A percentile compares a stretch with the other conserved stretches of the same genome.
Evolutionary conservation across 1,140 invertebrate genomes (phyloP).

Genomic region (Musca vetustissima): DNA sequence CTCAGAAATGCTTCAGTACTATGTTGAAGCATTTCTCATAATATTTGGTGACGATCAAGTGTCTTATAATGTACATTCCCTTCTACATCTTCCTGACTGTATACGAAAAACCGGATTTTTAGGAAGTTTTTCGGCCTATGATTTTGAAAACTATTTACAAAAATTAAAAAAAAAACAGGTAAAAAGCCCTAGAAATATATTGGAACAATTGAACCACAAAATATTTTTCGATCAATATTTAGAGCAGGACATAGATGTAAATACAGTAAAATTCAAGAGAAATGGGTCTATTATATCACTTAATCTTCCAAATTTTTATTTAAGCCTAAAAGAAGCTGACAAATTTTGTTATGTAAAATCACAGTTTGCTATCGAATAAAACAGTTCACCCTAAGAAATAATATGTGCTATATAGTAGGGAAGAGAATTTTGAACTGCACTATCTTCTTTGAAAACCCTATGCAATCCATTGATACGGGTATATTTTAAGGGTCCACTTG

Average conservation of each 20-base stretch:
- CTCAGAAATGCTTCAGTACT: conserved; percentile 9
- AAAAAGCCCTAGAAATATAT: conserved; percentile 16
- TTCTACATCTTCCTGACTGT: conserved; percentile 19
- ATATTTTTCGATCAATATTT: background rate
- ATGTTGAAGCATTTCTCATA: conserved; percentile 21
- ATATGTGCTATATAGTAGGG: too few relatives aligned
- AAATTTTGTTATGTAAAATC: too few relatives aligned
- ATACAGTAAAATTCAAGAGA: too few relatives aligned
- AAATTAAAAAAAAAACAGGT: conserved; percentile 22
- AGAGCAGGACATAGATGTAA: background rate
- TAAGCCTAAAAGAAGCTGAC: too few relatives aligned
- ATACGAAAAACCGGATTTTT: background rate
- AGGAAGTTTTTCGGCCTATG: conserved; percentile 1
- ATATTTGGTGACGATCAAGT: conserved; percentile 21
- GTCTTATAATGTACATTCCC: conserved; percentile 18
- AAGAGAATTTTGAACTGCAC: too few relatives aligned
- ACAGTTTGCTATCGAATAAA: too few relatives aligned
- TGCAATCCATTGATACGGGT: too few relatives aligned
- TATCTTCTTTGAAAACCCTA: too few relatives aligned
- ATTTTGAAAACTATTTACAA: conserved; percentile 29
- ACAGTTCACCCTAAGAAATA: too few relatives aligned
- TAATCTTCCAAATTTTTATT: too few relatives aligned
- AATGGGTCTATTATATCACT: too few relatives aligned
- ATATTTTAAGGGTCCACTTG: too few relatives aligned
- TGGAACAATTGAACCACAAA: conserved; percentile 16